Base-by-base conservation (phyloP, 2,113 vertebrate species). In the Alligator mississippiensis region DNA sequence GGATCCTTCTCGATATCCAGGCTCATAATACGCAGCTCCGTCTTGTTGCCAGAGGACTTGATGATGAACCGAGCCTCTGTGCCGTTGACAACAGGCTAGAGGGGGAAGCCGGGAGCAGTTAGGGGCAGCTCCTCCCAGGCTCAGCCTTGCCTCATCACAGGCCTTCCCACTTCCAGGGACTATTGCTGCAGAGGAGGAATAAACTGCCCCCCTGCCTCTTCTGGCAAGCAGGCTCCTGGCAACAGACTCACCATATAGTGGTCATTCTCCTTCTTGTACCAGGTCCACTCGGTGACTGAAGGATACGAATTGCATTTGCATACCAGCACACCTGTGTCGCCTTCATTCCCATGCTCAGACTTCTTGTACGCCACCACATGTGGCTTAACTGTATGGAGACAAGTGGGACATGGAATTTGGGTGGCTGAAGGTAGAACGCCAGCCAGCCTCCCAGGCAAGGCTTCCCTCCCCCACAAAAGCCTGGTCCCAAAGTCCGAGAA, bases 301-400 rank as follows among this genome's bases (percentile, higher is more conserved):
- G 99, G 99, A 85, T 97, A 98, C 1, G 98, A 97, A 1, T 97
- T 94, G 4, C 97, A 97, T 93, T 98, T 98, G 93, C 99, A 99
- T n/a, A 21, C 82, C 94, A 99, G 92, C 16, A 96, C 87, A 0
- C 95, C 97, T 0, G 94, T 96, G 97, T 99, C 99, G 1, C 98
- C 97, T 95, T 99, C 99, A 0, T 98, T 99, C 9, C 97, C 98
- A 0, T 99, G 98, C 93, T 99, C 99, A 0, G 98, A 98, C 85
- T 98, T 98, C 97, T 99, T 99, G 93, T 97, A 97, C 0, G 98
- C 96, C 0, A 2, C 5, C n/a, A 99, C 97, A 6, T 97, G 97
- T 4, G 98, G 98, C 2, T 10, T 0, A 6, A 98, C 99, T 99
- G 80, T 0, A 5, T 66, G 24, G 18, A 87, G 18, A 80, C 3